Evolutionary conservation across 1,140 invertebrate species (phyloP).

Genomic region (Bombyx mandarina): DNA sequence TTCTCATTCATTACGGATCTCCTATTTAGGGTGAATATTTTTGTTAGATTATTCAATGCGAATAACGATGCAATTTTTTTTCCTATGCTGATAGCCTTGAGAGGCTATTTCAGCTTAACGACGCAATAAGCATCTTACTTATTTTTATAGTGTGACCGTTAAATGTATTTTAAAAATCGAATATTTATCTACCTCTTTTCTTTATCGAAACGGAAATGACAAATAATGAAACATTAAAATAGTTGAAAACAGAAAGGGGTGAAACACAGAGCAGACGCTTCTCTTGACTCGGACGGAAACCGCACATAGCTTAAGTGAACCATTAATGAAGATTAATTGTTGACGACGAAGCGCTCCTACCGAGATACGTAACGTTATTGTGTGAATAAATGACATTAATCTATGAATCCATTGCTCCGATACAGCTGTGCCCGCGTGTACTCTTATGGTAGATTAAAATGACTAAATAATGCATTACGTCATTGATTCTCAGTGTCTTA

Average conservation of each 20-base stretch:
- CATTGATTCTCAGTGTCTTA: no score
- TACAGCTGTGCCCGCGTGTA: no score
- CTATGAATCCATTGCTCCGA: neutral
- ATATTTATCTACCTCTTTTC: neutral
- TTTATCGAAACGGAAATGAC: neutral
- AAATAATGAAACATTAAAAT: slow-evolving; percentile 17
- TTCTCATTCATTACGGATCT: slow-evolving; percentile 60
- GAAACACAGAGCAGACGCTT: slow-evolving; percentile 11
- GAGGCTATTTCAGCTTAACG: slow-evolving; percentile 9
- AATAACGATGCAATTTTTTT: slow-evolving; percentile 16
- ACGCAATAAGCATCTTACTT: neutral
- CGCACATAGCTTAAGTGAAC: slow-evolving; percentile 29
- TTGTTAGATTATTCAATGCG: slow-evolving; percentile 20
- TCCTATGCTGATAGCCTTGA: slow-evolving; percentile 20
- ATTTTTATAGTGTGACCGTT: neutral
- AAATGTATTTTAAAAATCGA: neutral
- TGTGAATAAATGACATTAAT: slow-evolving; percentile 11
- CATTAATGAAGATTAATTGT: slow-evolving; percentile 53
- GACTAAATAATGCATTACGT: no score
- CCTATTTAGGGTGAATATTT: slow-evolving; percentile 28
- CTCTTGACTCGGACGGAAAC: slow-evolving; percentile 19
- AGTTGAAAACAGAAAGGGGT: slow-evolving; percentile 19
- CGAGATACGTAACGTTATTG: slow-evolving; percentile 6
- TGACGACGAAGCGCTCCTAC: slow-evolving; percentile 19
- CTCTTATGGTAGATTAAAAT: no score